Base-by-base conservation (phyloP, 2,888 invertebrate species). In the Leptinotarsa peninsularis region DNA sequence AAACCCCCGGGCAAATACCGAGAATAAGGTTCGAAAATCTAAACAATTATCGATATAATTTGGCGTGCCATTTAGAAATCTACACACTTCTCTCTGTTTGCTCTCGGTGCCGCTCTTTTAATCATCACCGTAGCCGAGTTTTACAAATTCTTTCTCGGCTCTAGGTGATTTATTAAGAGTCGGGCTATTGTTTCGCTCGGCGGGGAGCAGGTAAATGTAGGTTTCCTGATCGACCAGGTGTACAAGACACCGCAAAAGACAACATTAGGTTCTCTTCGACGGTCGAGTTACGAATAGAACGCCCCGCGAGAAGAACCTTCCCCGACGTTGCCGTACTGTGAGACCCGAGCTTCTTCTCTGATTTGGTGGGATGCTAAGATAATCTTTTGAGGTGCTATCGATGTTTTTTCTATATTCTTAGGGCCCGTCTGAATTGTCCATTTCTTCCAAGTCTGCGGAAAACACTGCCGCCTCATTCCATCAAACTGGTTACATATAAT, bases 131-230 rank as follows among this genome's bases (percentile, higher is more conserved):
- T 86, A 85, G 85, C 86, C 85, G 86, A 86, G 85, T 87, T 87
- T 86, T 86, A 87, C 86, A 87, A 87, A 87, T 87, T 86, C 87
- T 84, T 85, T 86, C 86, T 85, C 86, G 83, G 86, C 85, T 85
- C 84, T 81, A 83, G 85, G 87, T 88, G 88, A 88, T 88, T 88
- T 88, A 88, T 88, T 88, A 87, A 83, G 76, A 81, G 85, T 85
- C 85, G 83, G 84, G 84, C 87, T 85, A 88, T 88, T 88, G 88
- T 88, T 86, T 85, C 83, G 85, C 88, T 78, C 87, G 85, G 84
- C 85, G 84, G 86, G 81, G 81, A 80, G 78, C 82, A 82, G 83
- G 82, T 83, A 83, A 83, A 83, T 82, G 83, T 82, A 81, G 82
- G 81, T 81, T 81, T 80, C 80, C 78, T 77, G 76, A 79, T 79